Conservation (phyloP, 2,888 invertebrate species). For the Drosophila heteroneura region DNA sequence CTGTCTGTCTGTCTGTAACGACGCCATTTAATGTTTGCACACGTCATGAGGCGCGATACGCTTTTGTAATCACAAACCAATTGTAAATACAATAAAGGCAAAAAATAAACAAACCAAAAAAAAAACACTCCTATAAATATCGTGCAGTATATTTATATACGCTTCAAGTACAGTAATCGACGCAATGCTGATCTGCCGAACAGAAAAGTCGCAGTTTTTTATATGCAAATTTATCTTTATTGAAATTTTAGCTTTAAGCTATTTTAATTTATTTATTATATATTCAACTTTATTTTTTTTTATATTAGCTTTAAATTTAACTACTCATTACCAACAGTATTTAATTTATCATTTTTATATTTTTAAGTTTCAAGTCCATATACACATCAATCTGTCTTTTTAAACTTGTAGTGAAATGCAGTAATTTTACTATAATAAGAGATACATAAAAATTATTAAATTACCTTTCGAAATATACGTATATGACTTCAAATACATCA, state of each 20-base stretch:
- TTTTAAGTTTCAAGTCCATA: neutral
- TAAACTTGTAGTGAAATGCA: neutral
- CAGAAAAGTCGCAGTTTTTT: neutral
- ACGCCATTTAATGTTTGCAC: slow-evolving; percentile 83
- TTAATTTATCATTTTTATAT: no score
- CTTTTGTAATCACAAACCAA: slow-evolving; percentile 82
- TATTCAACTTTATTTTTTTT: neutral
- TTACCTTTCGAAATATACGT: neutral
- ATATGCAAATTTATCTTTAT: neutral
- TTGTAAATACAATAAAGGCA: slow-evolving; percentile 65
- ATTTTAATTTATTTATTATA: neutral
- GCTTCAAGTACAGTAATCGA: slow-evolving; percentile 3
- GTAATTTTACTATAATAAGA: neutral
- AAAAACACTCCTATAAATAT: slow-evolving; percentile 27
- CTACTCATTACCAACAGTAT: neutral
- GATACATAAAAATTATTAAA: neutral
- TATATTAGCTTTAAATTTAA: neutral
- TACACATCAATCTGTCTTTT: neutral
- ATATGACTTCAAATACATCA: neutral
- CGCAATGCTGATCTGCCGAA: neutral
- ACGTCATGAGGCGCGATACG: slow-evolving; percentile 82
- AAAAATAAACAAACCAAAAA: slow-evolving; percentile 16
- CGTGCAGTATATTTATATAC: neutral
- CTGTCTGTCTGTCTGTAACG: slow-evolving; percentile 32
- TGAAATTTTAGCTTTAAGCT: neutral